A percentile compares a stretch with the other conserved stretches of the same genome.
These are phyloP conservation scores for Calliphora vomitoria DNA, from an alignment of 2,888 invertebrate species.

Conservation along the genomic window DNA sequence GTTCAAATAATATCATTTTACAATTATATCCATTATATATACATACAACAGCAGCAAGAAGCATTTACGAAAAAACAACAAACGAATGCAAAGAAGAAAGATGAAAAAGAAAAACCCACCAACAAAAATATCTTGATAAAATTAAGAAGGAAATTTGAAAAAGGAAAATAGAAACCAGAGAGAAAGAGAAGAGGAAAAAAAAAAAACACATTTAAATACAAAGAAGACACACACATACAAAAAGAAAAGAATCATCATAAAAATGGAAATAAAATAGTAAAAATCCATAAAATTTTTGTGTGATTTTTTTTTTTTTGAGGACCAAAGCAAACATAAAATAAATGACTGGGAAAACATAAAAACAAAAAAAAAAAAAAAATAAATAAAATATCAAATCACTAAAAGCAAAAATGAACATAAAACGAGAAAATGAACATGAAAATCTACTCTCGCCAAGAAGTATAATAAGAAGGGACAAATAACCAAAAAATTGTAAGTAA, in stretches of 20 bases:
- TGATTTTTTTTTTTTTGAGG: conserved; percentile 47
- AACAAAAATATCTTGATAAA: not conserved
- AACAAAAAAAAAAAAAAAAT: conserved; percentile 19
- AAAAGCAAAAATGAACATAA: conserved; percentile 56
- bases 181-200: not conserved
- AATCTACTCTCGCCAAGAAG: conserved; percentile 60
- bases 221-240: conserved; percentile 17
- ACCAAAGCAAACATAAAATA: conserved; percentile 73
- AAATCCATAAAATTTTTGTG: conserved; percentile 51
- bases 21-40: conserved; percentile 50
- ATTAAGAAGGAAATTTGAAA: not conserved
- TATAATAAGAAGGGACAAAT: no score
- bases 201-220: conserved; percentile 23
- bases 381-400: conserved; percentile 12
- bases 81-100: no score
- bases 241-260: conserved; percentile 42
- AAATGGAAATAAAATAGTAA: conserved; percentile 53
- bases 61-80: no score
- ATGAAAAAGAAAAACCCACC: not conserved
- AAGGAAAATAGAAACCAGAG: conserved; percentile 1
- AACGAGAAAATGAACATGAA: conserved; percentile 66
- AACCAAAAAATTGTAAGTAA: no score
- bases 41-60: no score
- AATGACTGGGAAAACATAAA: conserved; percentile 70
- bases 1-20: conserved; percentile 74